Conservation (phyloP, 2,113 vertebrate genomes). For the Chaetura pelagica region DNA sequence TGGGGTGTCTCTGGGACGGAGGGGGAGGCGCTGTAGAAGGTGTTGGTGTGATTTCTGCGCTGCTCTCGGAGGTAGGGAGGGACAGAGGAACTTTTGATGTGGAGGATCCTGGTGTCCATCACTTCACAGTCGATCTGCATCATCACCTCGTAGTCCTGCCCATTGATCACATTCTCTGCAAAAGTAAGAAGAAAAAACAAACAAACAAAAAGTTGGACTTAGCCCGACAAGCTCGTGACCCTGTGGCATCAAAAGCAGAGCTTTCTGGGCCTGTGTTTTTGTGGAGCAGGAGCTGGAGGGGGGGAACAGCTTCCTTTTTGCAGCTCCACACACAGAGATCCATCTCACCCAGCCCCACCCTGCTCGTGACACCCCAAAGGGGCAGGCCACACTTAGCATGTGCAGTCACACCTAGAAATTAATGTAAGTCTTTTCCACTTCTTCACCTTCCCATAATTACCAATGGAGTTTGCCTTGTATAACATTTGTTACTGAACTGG, state of each 20-base stretch:
- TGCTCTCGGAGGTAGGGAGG: conserved; percentile 85
- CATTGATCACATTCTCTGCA: conserved; percentile 90
- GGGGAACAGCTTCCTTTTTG: background rate
- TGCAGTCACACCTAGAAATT: background rate
- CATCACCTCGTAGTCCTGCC: conserved; percentile 93
- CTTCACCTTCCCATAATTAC: conserved; percentile 3
- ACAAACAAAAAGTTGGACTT: background rate
- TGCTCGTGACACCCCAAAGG: background rate
- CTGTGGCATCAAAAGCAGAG: background rate
- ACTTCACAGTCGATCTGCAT: conserved; percentile 99
- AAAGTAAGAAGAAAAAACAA: background rate
- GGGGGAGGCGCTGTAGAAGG: conserved; percentile 81
- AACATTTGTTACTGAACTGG: background rate
- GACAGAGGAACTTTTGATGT: conserved; percentile 91
- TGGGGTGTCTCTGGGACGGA: conserved; percentile 74
- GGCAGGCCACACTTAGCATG: background rate
- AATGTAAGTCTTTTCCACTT: background rate
- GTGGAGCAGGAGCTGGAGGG: background rate
- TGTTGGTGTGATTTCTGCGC: conserved; percentile 81
- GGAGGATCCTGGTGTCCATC: conserved; percentile 92
- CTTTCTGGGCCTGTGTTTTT: background rate
- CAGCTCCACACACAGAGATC: background rate
- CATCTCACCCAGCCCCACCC: background rate
- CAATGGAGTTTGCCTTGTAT: background rate
- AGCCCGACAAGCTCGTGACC: background rate